These are phyloP conservation scores for Pantala flavescens DNA, from an alignment of 1,140 invertebrate genomes.

Conservation along the genomic window DNA sequence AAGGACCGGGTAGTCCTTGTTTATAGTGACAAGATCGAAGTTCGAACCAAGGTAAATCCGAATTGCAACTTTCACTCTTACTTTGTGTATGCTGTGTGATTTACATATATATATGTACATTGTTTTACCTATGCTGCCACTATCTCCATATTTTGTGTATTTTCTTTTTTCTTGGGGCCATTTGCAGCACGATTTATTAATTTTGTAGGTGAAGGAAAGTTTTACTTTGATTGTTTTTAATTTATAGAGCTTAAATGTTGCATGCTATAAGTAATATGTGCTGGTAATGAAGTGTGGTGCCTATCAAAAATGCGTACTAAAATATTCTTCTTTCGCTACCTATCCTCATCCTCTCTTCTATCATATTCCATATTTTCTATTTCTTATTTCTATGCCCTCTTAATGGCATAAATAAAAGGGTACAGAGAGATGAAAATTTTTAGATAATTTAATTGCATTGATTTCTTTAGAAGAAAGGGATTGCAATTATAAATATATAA, in stretches of 20 bases:
- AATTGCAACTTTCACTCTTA: background rate
- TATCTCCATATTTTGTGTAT: background rate
- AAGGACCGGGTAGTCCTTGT: conserved; percentile 47
- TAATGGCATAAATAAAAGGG: too few relatives aligned
- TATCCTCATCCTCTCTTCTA: background rate
- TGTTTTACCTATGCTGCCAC: background rate
- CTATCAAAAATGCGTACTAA: background rate
- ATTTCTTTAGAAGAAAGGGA: too few relatives aligned
- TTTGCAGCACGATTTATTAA: too few relatives aligned
- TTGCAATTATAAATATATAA: too few relatives aligned
- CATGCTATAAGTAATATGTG: background rate
- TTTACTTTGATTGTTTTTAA: too few relatives aligned
- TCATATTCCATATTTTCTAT: too few relatives aligned
- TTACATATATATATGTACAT: background rate
- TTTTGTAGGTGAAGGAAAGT: too few relatives aligned
- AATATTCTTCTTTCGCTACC: background rate
- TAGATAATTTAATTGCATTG: too few relatives aligned
- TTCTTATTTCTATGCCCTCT: too few relatives aligned
- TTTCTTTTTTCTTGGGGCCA: too few relatives aligned
- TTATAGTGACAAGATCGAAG: conserved; percentile 46
- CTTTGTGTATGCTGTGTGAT: background rate
- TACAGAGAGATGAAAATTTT: too few relatives aligned
- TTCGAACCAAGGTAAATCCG: conserved; percentile 40
- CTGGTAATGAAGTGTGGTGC: background rate
- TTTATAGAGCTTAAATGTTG: background rate